phyloP scores from a whole-genome alignment of 2,888 invertebrate genomes.

The Oligia latruncula region DNA sequence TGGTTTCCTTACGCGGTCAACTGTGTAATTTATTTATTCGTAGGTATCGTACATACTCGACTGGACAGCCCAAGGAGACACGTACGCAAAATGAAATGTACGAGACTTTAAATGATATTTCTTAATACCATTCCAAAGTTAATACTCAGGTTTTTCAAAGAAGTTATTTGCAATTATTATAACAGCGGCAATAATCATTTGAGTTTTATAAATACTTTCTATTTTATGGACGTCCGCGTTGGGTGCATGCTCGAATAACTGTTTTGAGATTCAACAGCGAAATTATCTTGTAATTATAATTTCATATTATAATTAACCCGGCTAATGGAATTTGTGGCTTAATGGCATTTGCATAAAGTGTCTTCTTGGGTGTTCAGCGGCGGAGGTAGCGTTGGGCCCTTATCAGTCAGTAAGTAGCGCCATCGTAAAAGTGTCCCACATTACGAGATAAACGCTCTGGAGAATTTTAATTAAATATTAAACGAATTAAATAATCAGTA shows the following conservation, averaged over 20 bases:
- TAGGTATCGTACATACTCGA: slow-evolving; percentile 73
- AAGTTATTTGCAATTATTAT: slow-evolving; percentile 73
- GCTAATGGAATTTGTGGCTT: slow-evolving; percentile 86
- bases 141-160: slow-evolving; percentile 70
- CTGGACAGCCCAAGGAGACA: slow-evolving; percentile 70
- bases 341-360: slow-evolving; percentile 84
- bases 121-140: slow-evolving; percentile 88
- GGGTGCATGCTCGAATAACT: slow-evolving; percentile 84
- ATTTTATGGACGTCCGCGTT: slow-evolving; percentile 82
- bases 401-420: slow-evolving; percentile 88
- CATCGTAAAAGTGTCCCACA: slow-evolving; percentile 90
- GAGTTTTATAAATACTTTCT: slow-evolving; percentile 82
- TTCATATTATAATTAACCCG: slow-evolving; percentile 85
- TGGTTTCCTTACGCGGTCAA: slow-evolving; percentile 85
- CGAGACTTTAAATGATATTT: slow-evolving; percentile 86
- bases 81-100: slow-evolving; percentile 60
- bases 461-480: slow-evolving; percentile 90
- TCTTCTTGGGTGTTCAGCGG: slow-evolving; percentile 83
- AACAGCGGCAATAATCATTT: slow-evolving; percentile 76
- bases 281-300: slow-evolving; percentile 89
- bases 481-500: slow-evolving; percentile 90
- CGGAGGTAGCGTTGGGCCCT: slow-evolving; percentile 79
- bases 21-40: slow-evolving; percentile 81
- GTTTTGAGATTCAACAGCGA: slow-evolving; percentile 86
- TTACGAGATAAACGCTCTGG: slow-evolving; percentile 89